Evolutionary conservation across 2,888 invertebrate species (phyloP).

Genomic region (Sarcophaga subvicina): DNA sequence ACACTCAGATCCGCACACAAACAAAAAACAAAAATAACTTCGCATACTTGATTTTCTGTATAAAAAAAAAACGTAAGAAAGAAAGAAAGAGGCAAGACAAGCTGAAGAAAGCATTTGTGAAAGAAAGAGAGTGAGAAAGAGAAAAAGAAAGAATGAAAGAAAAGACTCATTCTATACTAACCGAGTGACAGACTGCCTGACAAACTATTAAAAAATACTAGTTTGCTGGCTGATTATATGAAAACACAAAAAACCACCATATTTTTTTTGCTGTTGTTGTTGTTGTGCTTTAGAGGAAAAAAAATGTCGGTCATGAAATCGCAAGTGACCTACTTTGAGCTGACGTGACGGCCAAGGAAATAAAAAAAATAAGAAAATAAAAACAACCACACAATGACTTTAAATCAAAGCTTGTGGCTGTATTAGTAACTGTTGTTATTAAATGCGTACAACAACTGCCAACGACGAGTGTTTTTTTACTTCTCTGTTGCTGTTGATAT

Average conservation of each 20-base stretch:
- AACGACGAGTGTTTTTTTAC: background rate
- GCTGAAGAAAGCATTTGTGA: conserved; percentile 35
- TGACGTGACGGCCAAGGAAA: conserved; percentile 68
- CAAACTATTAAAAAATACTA: conserved; percentile 24
- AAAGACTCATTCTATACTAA: conserved; percentile 32
- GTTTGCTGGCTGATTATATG: conserved; percentile 32
- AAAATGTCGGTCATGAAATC: conserved; percentile 81
- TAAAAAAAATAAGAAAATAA: conserved; percentile 2
- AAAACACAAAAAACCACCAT: conserved; percentile 19
- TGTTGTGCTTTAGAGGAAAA: conserved; percentile 15
- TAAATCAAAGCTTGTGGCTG: conserved; percentile 33
- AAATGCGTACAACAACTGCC: conserved; percentile 46
- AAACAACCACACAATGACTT: conserved; percentile 49
- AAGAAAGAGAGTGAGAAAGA: conserved; percentile 22
- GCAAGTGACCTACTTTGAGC: conserved; percentile 80
- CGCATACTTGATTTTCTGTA: conserved; percentile 28
- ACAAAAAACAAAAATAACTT: conserved; percentile 42
- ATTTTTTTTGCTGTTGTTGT: conserved; percentile 19
- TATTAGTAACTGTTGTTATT: conserved; percentile 8
- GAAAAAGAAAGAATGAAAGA: background rate
- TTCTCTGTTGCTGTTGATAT: background rate
- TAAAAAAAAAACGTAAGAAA: conserved; percentile 17
- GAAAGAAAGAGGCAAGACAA: conserved; percentile 27
- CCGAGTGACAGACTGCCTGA: background rate
- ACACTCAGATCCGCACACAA: background rate